A percentile compares a stretch with the other conserved stretches of the same genome.
Conservation (phyloP, 2,797 vertebrate genomes). For the Poecilia gillii region DNA sequence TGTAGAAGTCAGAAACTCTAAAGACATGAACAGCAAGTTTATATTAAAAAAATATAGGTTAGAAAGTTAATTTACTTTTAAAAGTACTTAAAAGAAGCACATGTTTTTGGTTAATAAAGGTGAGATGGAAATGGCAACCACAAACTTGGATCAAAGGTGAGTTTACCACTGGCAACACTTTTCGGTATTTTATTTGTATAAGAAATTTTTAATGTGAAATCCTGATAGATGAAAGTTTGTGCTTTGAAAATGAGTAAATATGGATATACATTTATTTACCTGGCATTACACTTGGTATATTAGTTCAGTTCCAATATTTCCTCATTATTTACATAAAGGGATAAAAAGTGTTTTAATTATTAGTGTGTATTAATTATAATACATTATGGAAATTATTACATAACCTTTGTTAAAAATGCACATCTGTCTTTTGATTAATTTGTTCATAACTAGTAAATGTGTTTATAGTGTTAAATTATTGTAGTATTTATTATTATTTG, state of each 20-base stretch:
- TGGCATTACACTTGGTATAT: neutral
- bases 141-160: neutral
- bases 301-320: neutral
- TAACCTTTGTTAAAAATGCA: neutral
- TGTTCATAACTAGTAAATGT: neutral
- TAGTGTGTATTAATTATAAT: neutral
- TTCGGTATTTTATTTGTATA: neutral
- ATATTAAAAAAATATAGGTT: neutral
- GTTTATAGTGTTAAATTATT: neutral
- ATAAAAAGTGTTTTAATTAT: neutral
- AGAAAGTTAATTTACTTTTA: neutral
- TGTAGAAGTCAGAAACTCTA: neutral
- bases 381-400: neutral
- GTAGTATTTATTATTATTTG: neutral
- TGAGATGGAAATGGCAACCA: neutral
- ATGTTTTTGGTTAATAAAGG: neutral
- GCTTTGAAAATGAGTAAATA: neutral
- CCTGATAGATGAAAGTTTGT: neutral
- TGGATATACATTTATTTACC: neutral
- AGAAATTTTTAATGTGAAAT: neutral
- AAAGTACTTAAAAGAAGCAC: neutral
- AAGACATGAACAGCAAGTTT: neutral
- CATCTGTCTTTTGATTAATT: neutral
- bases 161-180: neutral
- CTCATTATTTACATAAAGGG: neutral